Percentiles rank a stretch among this genome's conserved stretches.
phyloP scores from a whole-genome alignment of 2,888 invertebrate species.

The Prosapia bicincta region DNA sequence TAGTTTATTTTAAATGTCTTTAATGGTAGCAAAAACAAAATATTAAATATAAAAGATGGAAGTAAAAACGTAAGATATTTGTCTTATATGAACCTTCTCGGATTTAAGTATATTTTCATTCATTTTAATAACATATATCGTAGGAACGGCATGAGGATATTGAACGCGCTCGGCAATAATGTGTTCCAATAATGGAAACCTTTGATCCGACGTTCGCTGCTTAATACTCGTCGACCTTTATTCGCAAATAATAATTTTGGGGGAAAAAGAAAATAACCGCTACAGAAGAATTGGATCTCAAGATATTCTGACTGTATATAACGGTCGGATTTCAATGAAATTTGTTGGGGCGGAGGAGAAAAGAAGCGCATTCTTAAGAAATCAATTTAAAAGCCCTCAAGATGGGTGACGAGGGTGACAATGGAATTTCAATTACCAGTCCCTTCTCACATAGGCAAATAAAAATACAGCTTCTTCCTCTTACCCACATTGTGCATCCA shows the following conservation, averaged over 20 bases:
- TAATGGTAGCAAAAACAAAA: no score
- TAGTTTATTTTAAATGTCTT: no score
- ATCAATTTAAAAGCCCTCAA: constrained; percentile 27
- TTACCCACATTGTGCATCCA: background rate
- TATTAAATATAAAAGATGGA: no score
- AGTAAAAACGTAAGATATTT: no score
- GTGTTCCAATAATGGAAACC: no score
- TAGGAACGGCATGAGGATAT: no score
- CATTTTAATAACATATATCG: no score
- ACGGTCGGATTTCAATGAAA: background rate
- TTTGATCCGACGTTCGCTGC: no score
- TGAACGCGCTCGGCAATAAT: no score
- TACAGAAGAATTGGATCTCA: background rate
- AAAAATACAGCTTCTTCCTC: constrained; percentile 9
- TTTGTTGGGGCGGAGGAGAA: background rate
- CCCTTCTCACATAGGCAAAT: constrained; percentile 19
- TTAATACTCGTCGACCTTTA: no score
- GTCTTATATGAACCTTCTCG: no score
- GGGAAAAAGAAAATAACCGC: background rate
- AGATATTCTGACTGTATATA: background rate
- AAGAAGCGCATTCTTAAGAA: constrained; percentile 25
- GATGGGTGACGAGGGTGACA: constrained; percentile 20
- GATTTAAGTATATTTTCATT: no score
- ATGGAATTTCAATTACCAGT: constrained; percentile 30
- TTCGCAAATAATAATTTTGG: background rate